A percentile compares a stretch with the other conserved stretches of the same genome.
These are phyloP conservation scores for Nylanderia fulva DNA, from an alignment of 1,140 invertebrate genomes.

Conservation along the genomic window DNA sequence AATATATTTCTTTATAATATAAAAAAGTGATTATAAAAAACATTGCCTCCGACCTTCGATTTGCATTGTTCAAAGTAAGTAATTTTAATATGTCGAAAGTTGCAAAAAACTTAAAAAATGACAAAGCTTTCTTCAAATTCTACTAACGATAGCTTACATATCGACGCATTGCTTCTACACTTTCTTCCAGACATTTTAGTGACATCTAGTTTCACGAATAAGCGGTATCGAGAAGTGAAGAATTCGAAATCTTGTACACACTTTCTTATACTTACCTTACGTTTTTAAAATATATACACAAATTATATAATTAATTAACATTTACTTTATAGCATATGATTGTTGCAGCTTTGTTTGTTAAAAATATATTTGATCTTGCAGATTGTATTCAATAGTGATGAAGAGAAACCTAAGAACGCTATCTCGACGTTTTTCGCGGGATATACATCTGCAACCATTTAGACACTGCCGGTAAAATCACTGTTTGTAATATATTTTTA, in stretches of 20 bases:
- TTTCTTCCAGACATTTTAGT: conserved; percentile 28
- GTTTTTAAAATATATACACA: neutral
- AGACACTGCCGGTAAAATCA: too few species aligned
- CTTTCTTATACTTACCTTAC: neutral
- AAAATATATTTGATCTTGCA: neutral
- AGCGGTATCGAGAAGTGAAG: neutral
- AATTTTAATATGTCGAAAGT: neutral
- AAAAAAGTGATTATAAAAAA: neutral
- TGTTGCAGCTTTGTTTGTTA: neutral
- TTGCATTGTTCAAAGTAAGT: neutral
- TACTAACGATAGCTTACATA: neutral
- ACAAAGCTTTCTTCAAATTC: neutral
- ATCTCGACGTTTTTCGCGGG: too few species aligned
- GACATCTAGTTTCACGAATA: conserved; percentile 32
- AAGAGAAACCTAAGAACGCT: too few species aligned
- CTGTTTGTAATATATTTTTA: too few species aligned
- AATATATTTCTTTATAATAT: neutral
- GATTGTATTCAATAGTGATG: neutral
- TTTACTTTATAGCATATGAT: neutral
- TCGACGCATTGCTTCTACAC: neutral
- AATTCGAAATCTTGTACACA: neutral
- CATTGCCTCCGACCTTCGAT: neutral
- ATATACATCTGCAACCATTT: too few species aligned
- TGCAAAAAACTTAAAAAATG: neutral
- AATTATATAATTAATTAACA: neutral